These are phyloP conservation scores for Ptychochromis oligacanthus DNA, from an alignment of 2,113 vertebrate genomes.

Conservation along the genomic window DNA sequence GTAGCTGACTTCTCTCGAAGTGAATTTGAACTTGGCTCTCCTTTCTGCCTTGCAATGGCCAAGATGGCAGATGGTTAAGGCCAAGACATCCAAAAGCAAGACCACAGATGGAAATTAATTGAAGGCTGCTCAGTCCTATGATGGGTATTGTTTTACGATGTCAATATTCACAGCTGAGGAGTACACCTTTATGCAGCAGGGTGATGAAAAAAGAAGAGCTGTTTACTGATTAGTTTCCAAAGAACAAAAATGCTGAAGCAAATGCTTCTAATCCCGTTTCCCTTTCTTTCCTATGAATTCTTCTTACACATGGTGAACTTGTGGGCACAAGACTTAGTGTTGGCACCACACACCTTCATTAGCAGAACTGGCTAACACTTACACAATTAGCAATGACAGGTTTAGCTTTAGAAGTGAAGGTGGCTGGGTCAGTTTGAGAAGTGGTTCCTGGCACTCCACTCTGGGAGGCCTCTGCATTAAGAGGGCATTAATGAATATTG, in stretches of 20 bases:
- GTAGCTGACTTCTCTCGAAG: constrained; percentile 42
- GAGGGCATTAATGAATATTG: constrained; percentile 5
- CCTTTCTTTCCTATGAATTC: constrained; percentile 32
- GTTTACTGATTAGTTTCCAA: constrained; percentile 2
- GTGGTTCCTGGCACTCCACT: constrained; percentile 36
- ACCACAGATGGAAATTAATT: constrained; percentile 22
- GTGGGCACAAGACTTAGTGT: not conserved
- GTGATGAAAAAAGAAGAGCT: not conserved
- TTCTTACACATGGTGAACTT: constrained; percentile 32
- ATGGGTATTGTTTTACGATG: constrained; percentile 8
- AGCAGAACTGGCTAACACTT: constrained; percentile 34
- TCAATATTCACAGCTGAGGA: constrained; percentile 11
- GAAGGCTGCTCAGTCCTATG: not conserved
- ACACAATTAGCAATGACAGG: constrained; percentile 51
- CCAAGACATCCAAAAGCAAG: constrained; percentile 28
- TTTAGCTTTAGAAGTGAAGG: constrained; percentile 42
- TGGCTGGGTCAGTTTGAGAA: constrained; percentile 24
- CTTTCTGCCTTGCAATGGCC: constrained; percentile 2
- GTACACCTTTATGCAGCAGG: not conserved
- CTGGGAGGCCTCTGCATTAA: not conserved
- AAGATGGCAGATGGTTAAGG: constrained; percentile 25
- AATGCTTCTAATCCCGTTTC: constrained; percentile 21
- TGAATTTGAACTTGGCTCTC: constrained; percentile 51
- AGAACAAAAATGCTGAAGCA: constrained; percentile 1
- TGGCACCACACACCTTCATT: constrained; percentile 51